These are phyloP conservation scores for Panonychus citri DNA, from an alignment of 1,140 invertebrate species.

Conservation along the genomic window DNA sequence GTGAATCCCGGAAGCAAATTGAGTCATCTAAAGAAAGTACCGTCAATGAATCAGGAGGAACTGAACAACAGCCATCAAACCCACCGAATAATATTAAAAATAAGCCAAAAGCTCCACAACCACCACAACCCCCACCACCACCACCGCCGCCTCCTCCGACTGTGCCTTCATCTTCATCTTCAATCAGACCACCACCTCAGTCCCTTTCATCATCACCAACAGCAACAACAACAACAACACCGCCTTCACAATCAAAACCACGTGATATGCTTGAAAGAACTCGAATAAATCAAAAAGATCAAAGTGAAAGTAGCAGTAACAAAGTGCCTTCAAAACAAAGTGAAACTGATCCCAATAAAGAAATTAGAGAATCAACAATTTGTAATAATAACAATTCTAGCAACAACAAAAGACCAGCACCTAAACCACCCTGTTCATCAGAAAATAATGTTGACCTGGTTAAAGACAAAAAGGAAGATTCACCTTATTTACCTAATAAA, in stretches of 20 bases:
- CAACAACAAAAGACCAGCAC: conserved; percentile 8
- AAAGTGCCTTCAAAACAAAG: background rate
- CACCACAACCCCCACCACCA: background rate
- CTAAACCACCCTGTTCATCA: conserved; percentile 6
- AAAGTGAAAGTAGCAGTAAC: background rate
- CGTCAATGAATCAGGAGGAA: background rate
- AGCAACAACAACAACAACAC: no score
- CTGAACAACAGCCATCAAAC: background rate
- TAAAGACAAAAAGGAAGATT: background rate
- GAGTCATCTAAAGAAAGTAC: background rate
- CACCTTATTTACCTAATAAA: background rate
- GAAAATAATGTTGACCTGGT: background rate
- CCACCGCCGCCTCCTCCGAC: no score
- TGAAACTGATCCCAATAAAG: background rate
- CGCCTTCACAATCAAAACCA: no score
- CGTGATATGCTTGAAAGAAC: no score
- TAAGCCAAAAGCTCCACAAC: background rate
- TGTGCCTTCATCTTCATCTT: no score
- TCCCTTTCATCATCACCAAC: no score
- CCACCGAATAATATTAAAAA: background rate
- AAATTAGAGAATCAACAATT: background rate
- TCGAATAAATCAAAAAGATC: no score
- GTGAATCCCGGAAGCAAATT: no score
- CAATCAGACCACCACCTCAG: no score
- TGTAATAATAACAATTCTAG: background rate